phyloP scores from a whole-genome alignment of 2,888 invertebrate genomes.

The Globia sparganii region DNA sequence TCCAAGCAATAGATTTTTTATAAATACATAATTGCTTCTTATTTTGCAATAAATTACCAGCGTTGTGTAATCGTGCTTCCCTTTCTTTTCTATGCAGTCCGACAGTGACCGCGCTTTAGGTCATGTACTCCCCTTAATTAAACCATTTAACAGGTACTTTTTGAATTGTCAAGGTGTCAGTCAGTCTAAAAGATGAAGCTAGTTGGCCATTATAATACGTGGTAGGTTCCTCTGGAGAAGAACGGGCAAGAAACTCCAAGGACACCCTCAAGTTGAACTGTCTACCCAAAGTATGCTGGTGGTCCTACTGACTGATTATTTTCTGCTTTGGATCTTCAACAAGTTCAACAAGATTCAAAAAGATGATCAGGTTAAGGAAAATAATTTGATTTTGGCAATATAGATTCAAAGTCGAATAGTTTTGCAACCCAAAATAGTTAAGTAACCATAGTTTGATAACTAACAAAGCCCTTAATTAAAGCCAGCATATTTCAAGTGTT shows the following conservation, averaged over 20 bases:
- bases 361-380: background rate
- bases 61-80: too few relatives aligned
- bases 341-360: background rate
- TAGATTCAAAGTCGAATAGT: too few relatives aligned
- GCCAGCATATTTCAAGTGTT: background rate
- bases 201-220: background rate
- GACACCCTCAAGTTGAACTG: too few relatives aligned
- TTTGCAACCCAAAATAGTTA: background rate
- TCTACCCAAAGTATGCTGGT: background rate
- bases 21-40: too few relatives aligned
- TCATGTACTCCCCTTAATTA: too few relatives aligned
- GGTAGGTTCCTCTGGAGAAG: background rate
- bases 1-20: too few relatives aligned
- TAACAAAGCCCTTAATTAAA: background rate
- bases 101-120: too few relatives aligned
- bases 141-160: background rate
- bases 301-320: background rate
- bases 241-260: background rate
- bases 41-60: too few relatives aligned
- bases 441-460: background rate
- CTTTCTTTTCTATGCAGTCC: too few relatives aligned
- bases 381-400: too few relatives aligned
- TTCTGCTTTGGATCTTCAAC: background rate
- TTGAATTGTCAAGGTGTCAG: background rate
- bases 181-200: background rate